phyloP scores from a whole-genome alignment of 2,888 invertebrate genomes.

The Megaustenia siamemsis region DNA sequence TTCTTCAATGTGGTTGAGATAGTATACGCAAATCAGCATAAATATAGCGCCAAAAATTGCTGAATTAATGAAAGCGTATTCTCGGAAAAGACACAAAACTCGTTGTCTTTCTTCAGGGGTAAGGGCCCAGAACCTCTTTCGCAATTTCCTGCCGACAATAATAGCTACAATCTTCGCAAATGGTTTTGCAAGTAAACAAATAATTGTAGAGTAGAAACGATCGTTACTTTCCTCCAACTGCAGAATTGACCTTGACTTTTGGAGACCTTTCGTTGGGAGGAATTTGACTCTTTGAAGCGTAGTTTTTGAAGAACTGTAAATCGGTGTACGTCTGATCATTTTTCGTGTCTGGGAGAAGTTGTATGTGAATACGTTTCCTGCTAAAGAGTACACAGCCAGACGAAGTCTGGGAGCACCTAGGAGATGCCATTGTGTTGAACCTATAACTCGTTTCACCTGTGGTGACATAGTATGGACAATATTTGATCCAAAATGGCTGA shows the following conservation, averaged over 20 bases:
- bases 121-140: slow-evolving; percentile 81
- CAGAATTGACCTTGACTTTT: background rate
- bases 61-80: slow-evolving; percentile 45
- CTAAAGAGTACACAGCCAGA: too few species aligned
- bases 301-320: background rate
- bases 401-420: too few species aligned
- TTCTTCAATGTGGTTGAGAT: slow-evolving; percentile 81
- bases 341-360: background rate
- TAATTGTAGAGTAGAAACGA: slow-evolving; percentile 56
- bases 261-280: background rate
- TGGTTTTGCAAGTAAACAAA: slow-evolving; percentile 64
- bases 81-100: slow-evolving; percentile 52
- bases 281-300: background rate
- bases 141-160: slow-evolving; percentile 68
- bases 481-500: background rate
- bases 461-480: background rate
- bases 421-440: too few species aligned
- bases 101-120: slow-evolving; percentile 75
- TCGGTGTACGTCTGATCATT: too few species aligned
- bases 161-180: slow-evolving; percentile 63
- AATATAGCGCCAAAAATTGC: background rate
- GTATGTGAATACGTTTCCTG: background rate
- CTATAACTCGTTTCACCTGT: background rate
- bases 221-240: slow-evolving; percentile 51
- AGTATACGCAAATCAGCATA: slow-evolving; percentile 65